A percentile compares a stretch with the other conserved stretches of the same genome.
phyloP scores from a whole-genome alignment of 2,888 invertebrate genomes.

The Ramazzottius varieornatus region DNA sequence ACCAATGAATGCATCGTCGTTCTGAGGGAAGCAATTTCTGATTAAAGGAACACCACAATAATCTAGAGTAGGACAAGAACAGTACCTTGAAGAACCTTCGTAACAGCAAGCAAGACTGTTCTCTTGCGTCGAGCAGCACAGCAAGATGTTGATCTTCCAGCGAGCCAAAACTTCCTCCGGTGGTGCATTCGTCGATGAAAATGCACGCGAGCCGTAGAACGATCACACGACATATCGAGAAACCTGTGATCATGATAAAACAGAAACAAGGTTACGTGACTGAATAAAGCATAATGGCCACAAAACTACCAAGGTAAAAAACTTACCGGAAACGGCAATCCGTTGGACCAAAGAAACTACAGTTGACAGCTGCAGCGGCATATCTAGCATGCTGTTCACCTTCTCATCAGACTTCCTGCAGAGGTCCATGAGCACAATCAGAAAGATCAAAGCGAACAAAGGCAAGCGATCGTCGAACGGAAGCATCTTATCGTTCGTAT shows the following conservation, averaged over 20 bases:
- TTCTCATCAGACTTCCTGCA: no score
- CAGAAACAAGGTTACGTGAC: no score
- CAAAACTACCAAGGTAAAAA: no score
- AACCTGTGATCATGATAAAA: background rate
- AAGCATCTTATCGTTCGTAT: background rate
- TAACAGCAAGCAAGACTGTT: slow-evolving; percentile 20
- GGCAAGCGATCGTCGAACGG: background rate
- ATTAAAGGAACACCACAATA: no score
- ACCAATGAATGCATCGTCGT: background rate
- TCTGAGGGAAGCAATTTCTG: background rate
- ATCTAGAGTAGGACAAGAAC: no score
- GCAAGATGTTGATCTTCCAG: slow-evolving; percentile 22
- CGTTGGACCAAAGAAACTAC: no score
- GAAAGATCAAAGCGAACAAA: background rate
- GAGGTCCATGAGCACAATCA: background rate
- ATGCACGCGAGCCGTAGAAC: background rate
- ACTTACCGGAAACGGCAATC: no score
- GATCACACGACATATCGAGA: background rate
- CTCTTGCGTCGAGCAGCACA: slow-evolving; percentile 20
- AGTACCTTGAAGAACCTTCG: slow-evolving; percentile 22
- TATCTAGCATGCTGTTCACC: no score
- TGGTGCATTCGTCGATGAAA: background rate
- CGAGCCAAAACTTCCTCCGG: slow-evolving; percentile 13
- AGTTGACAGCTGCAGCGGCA: no score
- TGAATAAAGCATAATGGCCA: no score